Percentiles rank a stretch among this genome's conserved stretches.
Conservation (phyloP, 2,888 invertebrate genomes). For the Deladenus siricidicola region DNA sequence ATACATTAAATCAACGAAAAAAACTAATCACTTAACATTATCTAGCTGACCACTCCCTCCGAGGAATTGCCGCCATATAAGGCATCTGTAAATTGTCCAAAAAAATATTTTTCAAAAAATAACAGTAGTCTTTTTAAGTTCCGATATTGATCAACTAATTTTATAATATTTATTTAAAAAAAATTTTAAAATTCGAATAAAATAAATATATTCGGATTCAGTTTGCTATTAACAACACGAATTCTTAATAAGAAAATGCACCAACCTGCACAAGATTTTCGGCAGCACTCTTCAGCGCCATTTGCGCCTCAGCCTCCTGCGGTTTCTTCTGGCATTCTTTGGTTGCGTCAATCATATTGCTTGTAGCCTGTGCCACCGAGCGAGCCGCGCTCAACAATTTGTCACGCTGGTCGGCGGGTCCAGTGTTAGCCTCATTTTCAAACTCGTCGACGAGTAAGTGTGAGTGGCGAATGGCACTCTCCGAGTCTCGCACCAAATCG, state of each 20-base stretch:
- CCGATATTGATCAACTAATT: too few relatives aligned
- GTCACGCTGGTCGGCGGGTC: constrained; percentile 67
- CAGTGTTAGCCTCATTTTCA: constrained; percentile 70
- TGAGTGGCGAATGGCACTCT: constrained; percentile 59
- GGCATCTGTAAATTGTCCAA: constrained; percentile 12
- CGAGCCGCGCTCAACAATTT: constrained; percentile 87
- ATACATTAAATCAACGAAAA: too few relatives aligned
- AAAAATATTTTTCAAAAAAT: too few relatives aligned
- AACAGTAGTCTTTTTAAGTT: too few relatives aligned
- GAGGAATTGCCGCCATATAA: background rate
- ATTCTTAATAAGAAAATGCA: background rate
- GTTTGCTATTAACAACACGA: too few relatives aligned
- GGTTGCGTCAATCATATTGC: constrained; percentile 75
- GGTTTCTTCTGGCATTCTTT: constrained; percentile 62
- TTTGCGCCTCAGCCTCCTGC: constrained; percentile 42
- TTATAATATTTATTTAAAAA: too few relatives aligned
- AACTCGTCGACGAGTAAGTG: constrained; percentile 59
- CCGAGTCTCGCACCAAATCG: constrained; percentile 65
- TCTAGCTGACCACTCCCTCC: constrained; percentile 9
- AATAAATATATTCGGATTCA: background rate
- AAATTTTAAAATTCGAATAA: background rate
- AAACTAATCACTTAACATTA: too few relatives aligned
- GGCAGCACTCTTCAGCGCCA: constrained; percentile 73
- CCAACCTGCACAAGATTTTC: constrained; percentile 66
- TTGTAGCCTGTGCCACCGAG: constrained; percentile 84